Conservation (phyloP, 2,113 vertebrate species). For the Vidua chalybeata region DNA sequence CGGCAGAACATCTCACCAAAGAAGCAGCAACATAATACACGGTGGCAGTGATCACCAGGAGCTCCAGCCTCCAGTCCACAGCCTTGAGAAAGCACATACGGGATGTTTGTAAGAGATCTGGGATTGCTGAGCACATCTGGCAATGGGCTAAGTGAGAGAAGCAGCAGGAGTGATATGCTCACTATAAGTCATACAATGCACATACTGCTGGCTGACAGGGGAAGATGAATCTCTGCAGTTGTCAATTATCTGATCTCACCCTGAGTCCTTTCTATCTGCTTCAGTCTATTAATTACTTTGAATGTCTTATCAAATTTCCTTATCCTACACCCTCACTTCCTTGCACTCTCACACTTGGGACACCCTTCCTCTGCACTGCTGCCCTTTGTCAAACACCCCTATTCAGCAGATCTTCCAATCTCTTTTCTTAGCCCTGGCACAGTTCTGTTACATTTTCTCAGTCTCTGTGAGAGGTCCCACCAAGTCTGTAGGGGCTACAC, state of each 20-base stretch:
- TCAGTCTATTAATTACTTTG: constrained; percentile 29
- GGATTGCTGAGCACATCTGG: not conserved
- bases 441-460: not conserved
- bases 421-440: not conserved
- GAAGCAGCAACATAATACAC: not conserved
- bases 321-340: not conserved
- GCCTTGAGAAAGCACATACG: not conserved
- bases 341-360: not conserved
- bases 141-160: not conserved
- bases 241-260: constrained; percentile 54
- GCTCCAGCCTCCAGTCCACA: not conserved
- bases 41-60: not conserved
- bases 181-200: not conserved
- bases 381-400: not conserved
- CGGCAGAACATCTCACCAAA: not conserved
- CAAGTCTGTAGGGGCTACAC: not conserved
- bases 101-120: not conserved
- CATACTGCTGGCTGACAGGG: not conserved
- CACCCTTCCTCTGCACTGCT: not conserved
- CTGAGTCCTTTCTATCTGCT: constrained; percentile 33
- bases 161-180: not conserved
- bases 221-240: not conserved
- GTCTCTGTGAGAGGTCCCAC: not conserved
- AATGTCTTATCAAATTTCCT: not conserved
- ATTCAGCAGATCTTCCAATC: not conserved